Base-by-base conservation (phyloP, 2,113 vertebrate genomes). In the human region DNA sequence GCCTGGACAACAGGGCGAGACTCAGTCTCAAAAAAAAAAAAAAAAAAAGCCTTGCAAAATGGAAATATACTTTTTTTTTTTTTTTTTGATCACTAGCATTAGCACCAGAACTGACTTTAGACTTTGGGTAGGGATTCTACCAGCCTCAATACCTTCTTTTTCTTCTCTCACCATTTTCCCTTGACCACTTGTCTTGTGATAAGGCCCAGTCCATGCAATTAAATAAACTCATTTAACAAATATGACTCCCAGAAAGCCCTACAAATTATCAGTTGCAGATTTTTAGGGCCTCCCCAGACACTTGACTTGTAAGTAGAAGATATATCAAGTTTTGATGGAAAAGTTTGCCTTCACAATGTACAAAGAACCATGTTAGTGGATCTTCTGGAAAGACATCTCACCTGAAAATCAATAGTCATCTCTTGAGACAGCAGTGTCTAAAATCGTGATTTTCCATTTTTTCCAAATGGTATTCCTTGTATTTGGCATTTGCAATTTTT, bases 1-100 rank as follows among this genome's bases (percentile, higher is more conserved):
- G 27, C 27, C 61, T 32, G 27, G 12, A 12, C 0, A 2, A 64
- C 61, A 32, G 61, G 27, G 27, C 1, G 12, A 32, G 27, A 64
- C 61, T 64, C 25, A 27, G 27, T 61, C 59, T 61, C 11, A 64
- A 32, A 30, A 30, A 64, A 30, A 61, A 59, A 25, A 59, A 40
- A 57, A 59, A 27, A 64, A 8, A 79, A 96, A 97, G 84, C 40
- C 70, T 97, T 97, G 52, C 59, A 90, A 97, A 97, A 93, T 97
- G 90, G 79, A 98, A 97, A 84, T 3, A 13, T 89, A 88, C 43
- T 79, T 55, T 55, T 20, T 55, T 55, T 91, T 82, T 40, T 66
- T 90, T 82, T 88, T 40, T 40, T 40, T 40, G 52, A 52, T 96
- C 92, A 85, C 72, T 89, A 52, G 78, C 72, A 95, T 96, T 93